Evolutionary conservation across 2,797 vertebrate genomes (phyloP), one percentile per base, ranked within the genome.

Genomic region (Sebastes itinus): DNA sequence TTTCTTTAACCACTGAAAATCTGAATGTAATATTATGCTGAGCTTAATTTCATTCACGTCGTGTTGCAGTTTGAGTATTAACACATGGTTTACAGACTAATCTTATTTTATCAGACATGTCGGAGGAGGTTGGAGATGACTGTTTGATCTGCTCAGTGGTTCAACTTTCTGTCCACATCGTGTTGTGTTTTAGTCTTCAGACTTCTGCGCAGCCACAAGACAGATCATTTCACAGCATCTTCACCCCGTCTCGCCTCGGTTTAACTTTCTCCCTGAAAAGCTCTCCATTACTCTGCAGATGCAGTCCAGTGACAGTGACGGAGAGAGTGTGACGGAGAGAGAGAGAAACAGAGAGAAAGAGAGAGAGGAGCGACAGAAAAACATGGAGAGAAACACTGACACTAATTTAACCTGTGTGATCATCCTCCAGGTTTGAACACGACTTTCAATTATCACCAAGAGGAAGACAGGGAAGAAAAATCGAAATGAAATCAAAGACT

Each of bases 221-320:
- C 16, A 3, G 33, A 38, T 60, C 72, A 52, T 80, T 64, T 77
- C 58, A 75, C 72, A 68, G 74, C 56, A 38, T 49, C 67, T 72
- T 62, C 62, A 65, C 72, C 3, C 3, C 25, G 4, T 9, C 33
- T 35, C 49, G 12, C 32, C 67, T 27, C 75, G 3, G 49, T 52
- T 52, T 52, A n/a, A 52, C 18, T 52, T 27, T 72, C 58, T 72
- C 30, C 35, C 49, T 25, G 16, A 55, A 76, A 75, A 69, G 22
- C 49, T 68, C 71, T 72, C 62, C 49, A 60, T 69, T 60, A 55
- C 54, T 61, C 60, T 52, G 78, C 78, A 68, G 66, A 63, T 33
- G 6, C 38, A 61, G 66, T 54, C 35, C 59, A 61, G 60, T 71
- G 76, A 75, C 16, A 64, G 54, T 7, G 72, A 79, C 25, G 11